Evolutionary conservation across 2,797 vertebrate genomes (phyloP), one percentile per base, ranked within the genome.

Genomic region (Miichthys miiuy): DNA sequence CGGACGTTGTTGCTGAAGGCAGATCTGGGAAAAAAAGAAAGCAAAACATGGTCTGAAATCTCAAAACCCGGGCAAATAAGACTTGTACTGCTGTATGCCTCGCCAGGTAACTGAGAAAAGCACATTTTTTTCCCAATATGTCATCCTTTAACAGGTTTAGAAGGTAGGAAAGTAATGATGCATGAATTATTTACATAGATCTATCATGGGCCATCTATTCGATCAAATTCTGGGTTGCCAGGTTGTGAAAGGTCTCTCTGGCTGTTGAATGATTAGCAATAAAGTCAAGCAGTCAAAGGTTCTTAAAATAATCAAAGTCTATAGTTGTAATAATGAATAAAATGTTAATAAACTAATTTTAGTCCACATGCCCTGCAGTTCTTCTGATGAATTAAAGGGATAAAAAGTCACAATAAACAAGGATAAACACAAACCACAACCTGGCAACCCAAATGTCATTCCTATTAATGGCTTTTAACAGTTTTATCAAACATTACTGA

Each of bases 1-100:
- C 94, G 92, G 5, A 97, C 91, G 0, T 98, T 99, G 93, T 96
- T 98, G 93, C 96, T 97, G 87, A 98, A 99, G 58, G 97, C 97
- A 1, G 96, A 96, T 90, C 98, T 98, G 93, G 8, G 44, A 60
- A 12, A 51, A 30, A 30, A 27, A 27, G 13, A 25, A 44, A 64
- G 4, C 2, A 63, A 41, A 69, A 47, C 0, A 6, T 21, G 20
- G 12, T 62, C 13, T 55, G 13, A 2, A 38, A 38, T 38, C 34
- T 38, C 34, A 34, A 34, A 9, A 34, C 7, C 8, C 9, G 34
- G 34, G 34, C 34, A 8, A 34, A 34, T 34, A 34, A 34, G 7
- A 34, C 34, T 8, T 34, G 34, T 38, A 38, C 8, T 9, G 34
- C 34, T 38, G 8, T 9, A 8, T 34, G 7, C 34, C 34, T 34